These are phyloP conservation scores for Sylvietta virens DNA, from an alignment of 2,113 vertebrate species.

Conservation along the genomic window DNA sequence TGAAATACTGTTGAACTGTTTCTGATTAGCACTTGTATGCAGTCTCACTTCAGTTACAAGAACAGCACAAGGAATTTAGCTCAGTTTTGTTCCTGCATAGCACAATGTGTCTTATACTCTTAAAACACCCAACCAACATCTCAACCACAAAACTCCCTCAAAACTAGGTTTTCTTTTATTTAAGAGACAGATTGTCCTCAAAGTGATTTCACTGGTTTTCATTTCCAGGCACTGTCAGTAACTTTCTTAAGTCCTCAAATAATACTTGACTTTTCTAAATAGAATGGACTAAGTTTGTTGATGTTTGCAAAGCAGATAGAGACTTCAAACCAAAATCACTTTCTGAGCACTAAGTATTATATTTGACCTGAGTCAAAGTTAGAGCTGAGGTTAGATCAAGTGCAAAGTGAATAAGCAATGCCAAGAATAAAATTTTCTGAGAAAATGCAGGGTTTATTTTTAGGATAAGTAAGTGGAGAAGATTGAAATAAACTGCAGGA, in stretches of 20 bases:
- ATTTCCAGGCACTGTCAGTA: neutral
- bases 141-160: neutral
- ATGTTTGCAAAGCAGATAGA: neutral
- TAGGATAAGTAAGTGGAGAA: neutral
- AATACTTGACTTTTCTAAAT: neutral
- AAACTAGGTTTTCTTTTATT: neutral
- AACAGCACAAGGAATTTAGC: neutral
- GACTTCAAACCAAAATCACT: neutral
- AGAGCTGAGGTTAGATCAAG: neutral
- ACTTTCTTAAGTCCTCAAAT: neutral
- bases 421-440: neutral
- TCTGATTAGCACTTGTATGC: neutral
- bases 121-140: neutral
- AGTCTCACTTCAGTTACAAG: neutral
- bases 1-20: neutral
- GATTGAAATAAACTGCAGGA: neutral
- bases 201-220: neutral
- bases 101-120: neutral
- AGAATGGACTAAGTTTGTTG: neutral
- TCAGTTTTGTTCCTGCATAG: neutral
- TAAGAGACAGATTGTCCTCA: neutral
- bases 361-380: neutral
- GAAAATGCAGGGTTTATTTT: neutral
- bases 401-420: neutral
- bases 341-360: neutral